phyloP scores from a whole-genome alignment of 2,888 invertebrate genomes.

The Himalopsyche anomala region DNA sequence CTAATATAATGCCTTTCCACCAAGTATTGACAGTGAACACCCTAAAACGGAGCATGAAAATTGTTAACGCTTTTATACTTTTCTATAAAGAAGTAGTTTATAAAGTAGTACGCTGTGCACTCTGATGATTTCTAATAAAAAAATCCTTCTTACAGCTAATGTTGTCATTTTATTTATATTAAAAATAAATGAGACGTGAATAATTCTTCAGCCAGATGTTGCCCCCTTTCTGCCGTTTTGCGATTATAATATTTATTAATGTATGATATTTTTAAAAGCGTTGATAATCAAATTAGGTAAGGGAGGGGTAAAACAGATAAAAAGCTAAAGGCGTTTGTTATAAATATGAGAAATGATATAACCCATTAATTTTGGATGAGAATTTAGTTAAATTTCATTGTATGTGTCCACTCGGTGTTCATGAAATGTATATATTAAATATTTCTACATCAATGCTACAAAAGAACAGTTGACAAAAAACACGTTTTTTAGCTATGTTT shows the following conservation, averaged over 20 bases:
- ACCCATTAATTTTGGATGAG: slow-evolving; percentile 23
- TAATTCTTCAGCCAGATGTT: slow-evolving; percentile 26
- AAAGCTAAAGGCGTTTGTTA: not conserved
- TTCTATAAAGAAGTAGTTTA: too few species aligned
- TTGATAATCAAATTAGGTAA: slow-evolving; percentile 21
- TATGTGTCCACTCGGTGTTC: not conserved
- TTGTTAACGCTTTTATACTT: too few species aligned
- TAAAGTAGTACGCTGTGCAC: too few species aligned
- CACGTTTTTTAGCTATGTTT: too few species aligned
- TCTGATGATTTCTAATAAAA: too few species aligned
- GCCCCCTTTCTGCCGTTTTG: not conserved
- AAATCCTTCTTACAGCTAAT: not conserved
- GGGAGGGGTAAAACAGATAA: slow-evolving; percentile 35
- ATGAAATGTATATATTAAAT: not conserved
- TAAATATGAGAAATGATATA: slow-evolving; percentile 23
- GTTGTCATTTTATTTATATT: slow-evolving; percentile 37
- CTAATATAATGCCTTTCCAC: too few species aligned
- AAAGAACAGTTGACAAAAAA: too few species aligned
- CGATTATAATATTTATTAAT: slow-evolving; percentile 21
- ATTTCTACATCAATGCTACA: too few species aligned
- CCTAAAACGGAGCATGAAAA: too few species aligned
- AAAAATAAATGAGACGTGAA: slow-evolving; percentile 42
- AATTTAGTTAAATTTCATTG: not conserved
- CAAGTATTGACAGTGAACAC: too few species aligned
- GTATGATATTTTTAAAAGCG: slow-evolving; percentile 41